Evolutionary conservation across 30 jellyfish, hydroid and myxozoan genomes (phyloP).

Genomic region (Phacellophora camtschatica): DNA sequence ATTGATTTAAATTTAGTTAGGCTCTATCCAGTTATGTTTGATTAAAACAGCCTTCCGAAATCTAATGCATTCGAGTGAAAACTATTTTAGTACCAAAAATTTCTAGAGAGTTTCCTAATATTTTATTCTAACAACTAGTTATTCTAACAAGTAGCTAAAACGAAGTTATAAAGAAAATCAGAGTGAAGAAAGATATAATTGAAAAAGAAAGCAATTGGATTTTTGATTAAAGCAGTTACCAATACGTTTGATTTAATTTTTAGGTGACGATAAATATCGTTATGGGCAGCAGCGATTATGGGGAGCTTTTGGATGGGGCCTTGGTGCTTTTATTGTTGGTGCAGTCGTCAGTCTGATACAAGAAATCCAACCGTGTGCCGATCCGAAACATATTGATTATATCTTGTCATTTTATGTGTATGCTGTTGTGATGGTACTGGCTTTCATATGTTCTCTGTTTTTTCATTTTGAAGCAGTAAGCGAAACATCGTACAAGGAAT

Average conservation of each 20-base stretch:
- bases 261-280: constrained; percentile 84
- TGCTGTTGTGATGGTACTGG: constrained; percentile 91
- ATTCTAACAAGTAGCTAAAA: too few species aligned
- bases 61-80: too few species aligned
- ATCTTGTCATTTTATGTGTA: constrained; percentile 90
- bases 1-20: too few species aligned
- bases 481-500: constrained; percentile 64
- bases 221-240: neutral
- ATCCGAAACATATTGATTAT: constrained; percentile 92
- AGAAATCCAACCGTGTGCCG: constrained; percentile 66
- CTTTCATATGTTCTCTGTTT: constrained; percentile 80
- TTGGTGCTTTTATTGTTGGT: constrained; percentile 96
- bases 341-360: constrained; percentile 87
- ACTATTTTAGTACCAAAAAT: too few species aligned
- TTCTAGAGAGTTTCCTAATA: too few species aligned
- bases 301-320: constrained; percentile 99
- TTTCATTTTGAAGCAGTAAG: constrained; percentile 76
- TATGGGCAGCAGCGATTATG: constrained; percentile 97
- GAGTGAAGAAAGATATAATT: neutral
- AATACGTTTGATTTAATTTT: neutral
- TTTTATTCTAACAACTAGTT: too few species aligned
- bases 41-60: too few species aligned
- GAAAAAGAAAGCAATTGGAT: neutral
- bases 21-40: too few species aligned
- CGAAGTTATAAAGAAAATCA: too few species aligned